These are phyloP conservation scores for Oryctolagus cuniculus DNA, from an alignment of 2,113 vertebrate species.

Conservation along the genomic window mOryCun1.1 NC_091432.1:192644501-192645000, in stretches of 20 bases:
- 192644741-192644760: background rate
- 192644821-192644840: constrained; percentile 13
- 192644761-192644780: background rate
- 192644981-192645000: constrained; percentile 26
- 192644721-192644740: background rate
- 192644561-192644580: constrained; percentile 40
- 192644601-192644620: background rate
- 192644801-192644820: background rate
- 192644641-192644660: background rate
- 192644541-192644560: background rate
- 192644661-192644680: constrained; percentile 25
- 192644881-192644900: background rate
- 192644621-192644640: background rate
- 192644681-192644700: background rate
- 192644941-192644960: background rate
- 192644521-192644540: background rate
- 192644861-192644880: background rate
- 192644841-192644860: background rate
- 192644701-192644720: background rate
- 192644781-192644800: background rate
- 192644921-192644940: background rate
- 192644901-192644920: background rate
- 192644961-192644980: background rate
- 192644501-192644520: constrained; percentile 47
- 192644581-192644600: constrained; percentile 53